These are phyloP conservation scores for Ctenomys sociabilis DNA, from an alignment of 2,113 vertebrate genomes.

Conservation along the genomic window DNA sequence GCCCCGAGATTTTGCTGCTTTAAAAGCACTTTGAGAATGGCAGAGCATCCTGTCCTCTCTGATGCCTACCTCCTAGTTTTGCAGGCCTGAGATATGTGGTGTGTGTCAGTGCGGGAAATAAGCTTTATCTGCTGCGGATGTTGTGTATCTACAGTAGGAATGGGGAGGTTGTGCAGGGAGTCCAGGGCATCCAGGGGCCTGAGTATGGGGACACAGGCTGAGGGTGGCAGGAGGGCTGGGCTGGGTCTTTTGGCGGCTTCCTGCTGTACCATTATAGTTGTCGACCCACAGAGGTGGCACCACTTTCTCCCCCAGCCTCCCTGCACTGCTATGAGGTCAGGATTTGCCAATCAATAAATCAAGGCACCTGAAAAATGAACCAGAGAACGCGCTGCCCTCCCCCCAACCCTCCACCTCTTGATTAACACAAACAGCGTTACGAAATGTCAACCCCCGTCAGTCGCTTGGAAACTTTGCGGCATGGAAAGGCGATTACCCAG, in stretches of 20 bases:
- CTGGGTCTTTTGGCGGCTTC: background rate
- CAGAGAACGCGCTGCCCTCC: accelerated
- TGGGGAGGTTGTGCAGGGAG: too few relatives aligned
- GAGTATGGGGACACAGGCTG: background rate
- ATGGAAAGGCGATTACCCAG: conserved; percentile 70
- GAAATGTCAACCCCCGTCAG: conserved; percentile 70
- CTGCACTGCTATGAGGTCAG: conserved; percentile 63
- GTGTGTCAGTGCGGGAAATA: background rate
- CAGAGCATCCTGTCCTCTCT: accelerated
- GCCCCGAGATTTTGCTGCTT: background rate
- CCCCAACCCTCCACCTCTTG: background rate
- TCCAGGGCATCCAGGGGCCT: background rate
- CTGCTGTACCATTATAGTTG: background rate
- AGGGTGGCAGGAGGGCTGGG: background rate
- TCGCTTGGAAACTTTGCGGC: conserved; percentile 56
- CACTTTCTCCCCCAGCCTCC: accelerated
- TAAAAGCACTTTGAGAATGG: background rate
- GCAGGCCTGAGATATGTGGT: accelerated
- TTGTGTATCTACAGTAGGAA: accelerated
- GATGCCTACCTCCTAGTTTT: background rate
- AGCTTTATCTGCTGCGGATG: accelerated
- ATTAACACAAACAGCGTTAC: conserved; percentile 78
- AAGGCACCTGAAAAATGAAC: conserved; percentile 77
- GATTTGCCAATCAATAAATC: conserved; percentile 82
- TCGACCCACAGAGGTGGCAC: background rate